These are phyloP conservation scores for Chaetodon auriga DNA, from an alignment of 2,113 vertebrate species.

Conservation along the genomic window DNA sequence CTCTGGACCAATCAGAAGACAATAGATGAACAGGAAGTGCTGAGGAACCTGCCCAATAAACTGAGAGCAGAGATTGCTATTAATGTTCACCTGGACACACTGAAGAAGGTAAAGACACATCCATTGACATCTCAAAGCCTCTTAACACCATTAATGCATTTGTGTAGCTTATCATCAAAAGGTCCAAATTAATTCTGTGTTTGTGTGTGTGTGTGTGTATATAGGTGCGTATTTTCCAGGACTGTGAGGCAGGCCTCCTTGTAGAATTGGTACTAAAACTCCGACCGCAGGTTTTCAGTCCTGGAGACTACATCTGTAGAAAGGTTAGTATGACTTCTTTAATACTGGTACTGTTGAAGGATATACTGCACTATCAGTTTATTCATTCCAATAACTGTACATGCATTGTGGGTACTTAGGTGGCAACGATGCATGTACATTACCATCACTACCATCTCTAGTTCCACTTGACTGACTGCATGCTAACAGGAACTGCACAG, in stretches of 20 bases:
- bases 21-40: constrained; percentile 92
- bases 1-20: constrained; percentile 97
- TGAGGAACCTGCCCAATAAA: constrained; percentile 94
- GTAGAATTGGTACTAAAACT: constrained; percentile 96
- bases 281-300: constrained; percentile 94
- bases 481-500: too few species aligned
- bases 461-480: too few species aligned
- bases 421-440: too few species aligned
- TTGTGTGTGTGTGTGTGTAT: constrained; percentile 17
- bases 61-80: constrained; percentile 97
- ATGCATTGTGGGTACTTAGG: too few species aligned
- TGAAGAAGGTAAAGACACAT: constrained; percentile 87
- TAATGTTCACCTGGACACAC: constrained; percentile 94
- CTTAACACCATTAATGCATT: neutral
- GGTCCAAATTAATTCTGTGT: neutral
- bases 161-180: neutral
- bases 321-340: constrained; percentile 78
- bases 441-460: too few species aligned
- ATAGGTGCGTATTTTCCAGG: constrained; percentile 93
- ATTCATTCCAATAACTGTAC: too few species aligned
- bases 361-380: neutral
- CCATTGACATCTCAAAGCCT: neutral
- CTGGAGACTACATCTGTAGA: constrained; percentile 95
- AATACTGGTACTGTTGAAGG: neutral
- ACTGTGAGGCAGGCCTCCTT: constrained; percentile 94